Conservation (phyloP, 92 coral and sea anemone genomes). For the Palythoa caribaeorum region DNA sequence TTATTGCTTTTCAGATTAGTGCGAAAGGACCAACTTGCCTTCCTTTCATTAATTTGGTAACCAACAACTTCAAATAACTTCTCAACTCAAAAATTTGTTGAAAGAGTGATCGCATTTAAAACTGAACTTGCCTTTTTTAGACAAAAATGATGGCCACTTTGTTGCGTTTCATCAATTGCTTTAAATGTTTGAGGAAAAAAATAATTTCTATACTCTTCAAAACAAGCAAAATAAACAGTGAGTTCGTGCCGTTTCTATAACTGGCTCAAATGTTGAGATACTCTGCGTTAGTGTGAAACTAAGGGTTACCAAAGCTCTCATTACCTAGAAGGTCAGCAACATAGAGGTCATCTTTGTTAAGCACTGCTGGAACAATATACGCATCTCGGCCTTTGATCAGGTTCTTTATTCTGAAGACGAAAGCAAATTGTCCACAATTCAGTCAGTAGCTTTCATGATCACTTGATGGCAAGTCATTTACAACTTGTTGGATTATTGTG, state of each 20-base stretch:
- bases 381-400: constrained; percentile 96
- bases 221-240: neutral
- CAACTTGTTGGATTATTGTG: no score
- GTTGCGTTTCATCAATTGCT: neutral
- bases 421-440: neutral
- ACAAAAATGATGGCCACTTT: neutral
- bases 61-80: no score
- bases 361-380: constrained; percentile 92
- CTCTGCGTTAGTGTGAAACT: no score
- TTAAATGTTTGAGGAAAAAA: neutral
- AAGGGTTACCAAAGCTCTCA: neutral
- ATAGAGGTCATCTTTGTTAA: constrained; percentile 90
- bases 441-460: neutral
- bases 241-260: neutral
- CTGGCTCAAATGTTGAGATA: neutral
- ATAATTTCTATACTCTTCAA: neutral
- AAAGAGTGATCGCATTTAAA: no score
- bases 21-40: no score
- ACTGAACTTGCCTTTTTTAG: no score
- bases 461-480: no score
- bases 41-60: no score
- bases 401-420: constrained; percentile 75
- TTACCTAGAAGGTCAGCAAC: constrained; percentile 94
- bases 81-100: no score
- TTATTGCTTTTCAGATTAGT: no score